Evolutionary conservation across 1,140 invertebrate species (phyloP).

Genomic region (Vollenhovia emeryi): DNA sequence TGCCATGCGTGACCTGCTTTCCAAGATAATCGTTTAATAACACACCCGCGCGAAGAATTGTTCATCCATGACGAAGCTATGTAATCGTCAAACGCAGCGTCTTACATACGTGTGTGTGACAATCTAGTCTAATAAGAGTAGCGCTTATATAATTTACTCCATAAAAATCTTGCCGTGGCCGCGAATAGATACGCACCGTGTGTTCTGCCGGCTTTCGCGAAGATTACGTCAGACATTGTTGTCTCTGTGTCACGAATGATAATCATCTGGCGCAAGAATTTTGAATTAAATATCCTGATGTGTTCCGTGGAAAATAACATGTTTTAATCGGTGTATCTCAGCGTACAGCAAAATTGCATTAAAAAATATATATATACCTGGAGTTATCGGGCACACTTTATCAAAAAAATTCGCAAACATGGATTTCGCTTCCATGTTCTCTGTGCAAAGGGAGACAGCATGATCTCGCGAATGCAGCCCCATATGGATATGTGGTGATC

Average conservation of each 20-base stretch:
- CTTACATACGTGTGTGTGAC: neutral
- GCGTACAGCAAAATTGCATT: neutral
- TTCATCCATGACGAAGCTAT: neutral
- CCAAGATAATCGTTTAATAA: conserved; percentile 17
- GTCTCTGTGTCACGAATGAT: neutral
- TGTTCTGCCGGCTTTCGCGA: neutral
- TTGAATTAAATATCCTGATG: neutral
- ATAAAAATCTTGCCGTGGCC: neutral
- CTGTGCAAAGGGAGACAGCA: neutral
- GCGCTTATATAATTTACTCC: neutral
- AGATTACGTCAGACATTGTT: neutral
- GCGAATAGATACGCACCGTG: neutral
- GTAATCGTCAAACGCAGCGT: neutral
- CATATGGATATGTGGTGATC: neutral
- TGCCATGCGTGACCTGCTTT: conserved; percentile 38
- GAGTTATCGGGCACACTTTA: neutral
- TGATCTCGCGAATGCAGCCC: neutral
- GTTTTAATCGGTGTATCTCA: neutral
- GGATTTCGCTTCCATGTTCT: neutral
- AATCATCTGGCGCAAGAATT: neutral
- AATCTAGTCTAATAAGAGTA: neutral
- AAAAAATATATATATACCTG: neutral
- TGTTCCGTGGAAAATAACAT: neutral
- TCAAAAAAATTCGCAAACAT: neutral
- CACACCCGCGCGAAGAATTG: neutral